These are phyloP conservation scores for Drosophila suzukii DNA, from an alignment of 1,140 invertebrate species.

Conservation along the genomic window DNA sequence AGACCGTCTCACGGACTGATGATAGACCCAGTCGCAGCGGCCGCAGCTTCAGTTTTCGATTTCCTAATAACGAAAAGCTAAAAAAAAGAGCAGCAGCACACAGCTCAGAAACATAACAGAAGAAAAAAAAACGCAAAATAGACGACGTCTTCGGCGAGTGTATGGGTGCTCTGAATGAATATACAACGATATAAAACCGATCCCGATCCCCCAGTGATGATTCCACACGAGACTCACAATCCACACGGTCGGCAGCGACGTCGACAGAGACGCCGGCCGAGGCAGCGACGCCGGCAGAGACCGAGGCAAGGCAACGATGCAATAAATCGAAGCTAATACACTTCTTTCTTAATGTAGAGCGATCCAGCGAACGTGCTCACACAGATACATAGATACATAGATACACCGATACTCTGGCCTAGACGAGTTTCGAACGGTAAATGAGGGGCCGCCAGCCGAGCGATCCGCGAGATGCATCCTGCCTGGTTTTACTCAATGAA, in stretches of 20 bases:
- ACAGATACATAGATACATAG: conserved; percentile 24
- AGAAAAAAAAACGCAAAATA: conserved; percentile 71
- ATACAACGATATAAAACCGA: conserved; percentile 57
- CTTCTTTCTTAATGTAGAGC: conserved; percentile 83
- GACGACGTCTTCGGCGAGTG: conserved; percentile 74
- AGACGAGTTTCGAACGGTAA: conserved; percentile 80
- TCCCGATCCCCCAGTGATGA: conserved; percentile 54
- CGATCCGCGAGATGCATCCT: conserved; percentile 64
- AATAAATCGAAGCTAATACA: conserved; percentile 83
- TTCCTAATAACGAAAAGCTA: conserved; percentile 69
- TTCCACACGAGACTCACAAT: conserved; percentile 55
- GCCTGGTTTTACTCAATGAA: conserved; percentile 79
- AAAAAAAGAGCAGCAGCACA: conserved; percentile 15
- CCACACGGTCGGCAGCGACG: conserved; percentile 34
- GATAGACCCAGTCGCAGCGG: conserved; percentile 69
- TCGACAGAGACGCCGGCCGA: conserved; percentile 6
- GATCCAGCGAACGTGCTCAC: conserved; percentile 33
- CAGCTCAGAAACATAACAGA: conserved; percentile 28
- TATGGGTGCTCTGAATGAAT: conserved; percentile 83
- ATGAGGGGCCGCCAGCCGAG: conserved; percentile 62
- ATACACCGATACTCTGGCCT: conserved; percentile 49
- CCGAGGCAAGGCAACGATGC: conserved; percentile 47
- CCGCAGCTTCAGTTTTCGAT: conserved; percentile 79
- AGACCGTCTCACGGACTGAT: conserved; percentile 84
- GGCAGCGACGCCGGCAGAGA: conserved; percentile 10